A percentile compares a stretch with the other conserved stretches of the same genome.
phyloP scores from a whole-genome alignment of 2,113 vertebrate species.

The Eonycteris spelaea region DNA sequence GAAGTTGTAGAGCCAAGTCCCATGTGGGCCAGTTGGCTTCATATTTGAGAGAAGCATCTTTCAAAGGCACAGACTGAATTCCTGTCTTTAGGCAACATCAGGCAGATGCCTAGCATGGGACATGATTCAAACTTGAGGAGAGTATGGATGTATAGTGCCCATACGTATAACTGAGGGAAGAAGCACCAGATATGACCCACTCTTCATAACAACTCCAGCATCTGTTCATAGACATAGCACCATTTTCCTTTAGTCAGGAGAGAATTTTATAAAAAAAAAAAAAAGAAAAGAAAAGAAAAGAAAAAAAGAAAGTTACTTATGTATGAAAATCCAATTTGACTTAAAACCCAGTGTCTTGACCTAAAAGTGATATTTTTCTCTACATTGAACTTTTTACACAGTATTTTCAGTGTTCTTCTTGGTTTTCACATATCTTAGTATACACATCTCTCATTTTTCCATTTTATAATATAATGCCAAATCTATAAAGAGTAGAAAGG shows the following conservation, averaged over 20 bases:
- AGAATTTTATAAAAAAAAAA: not conserved
- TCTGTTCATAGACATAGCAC: not conserved
- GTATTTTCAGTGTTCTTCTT: not conserved
- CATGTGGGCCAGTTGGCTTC: not conserved
- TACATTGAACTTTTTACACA: not conserved
- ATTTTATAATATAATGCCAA: not conserved
- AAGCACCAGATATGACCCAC: not conserved
- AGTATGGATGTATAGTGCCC: not conserved
- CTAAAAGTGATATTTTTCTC: slow-evolving; percentile 2
- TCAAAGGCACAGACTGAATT: slow-evolving; percentile 27
- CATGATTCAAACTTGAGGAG: not conserved
- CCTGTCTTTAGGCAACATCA: not conserved
- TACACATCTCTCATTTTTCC: not conserved
- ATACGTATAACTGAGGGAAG: not conserved
- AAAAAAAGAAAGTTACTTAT: not conserved
- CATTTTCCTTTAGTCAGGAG: not conserved
- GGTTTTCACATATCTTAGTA: not conserved
- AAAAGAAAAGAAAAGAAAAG: not conserved
- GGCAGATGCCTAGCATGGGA: not conserved
- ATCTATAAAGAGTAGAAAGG: not conserved
- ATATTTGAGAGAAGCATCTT: slow-evolving; percentile 6
- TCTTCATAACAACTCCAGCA: not conserved
- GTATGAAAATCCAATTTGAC: not conserved
- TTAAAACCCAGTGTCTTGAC: not conserved
- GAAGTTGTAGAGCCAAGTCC: not conserved